These are phyloP conservation scores for Periophthalmodon schlosseri DNA, from an alignment of 2,113 vertebrate genomes.

Conservation along the genomic window DNA sequence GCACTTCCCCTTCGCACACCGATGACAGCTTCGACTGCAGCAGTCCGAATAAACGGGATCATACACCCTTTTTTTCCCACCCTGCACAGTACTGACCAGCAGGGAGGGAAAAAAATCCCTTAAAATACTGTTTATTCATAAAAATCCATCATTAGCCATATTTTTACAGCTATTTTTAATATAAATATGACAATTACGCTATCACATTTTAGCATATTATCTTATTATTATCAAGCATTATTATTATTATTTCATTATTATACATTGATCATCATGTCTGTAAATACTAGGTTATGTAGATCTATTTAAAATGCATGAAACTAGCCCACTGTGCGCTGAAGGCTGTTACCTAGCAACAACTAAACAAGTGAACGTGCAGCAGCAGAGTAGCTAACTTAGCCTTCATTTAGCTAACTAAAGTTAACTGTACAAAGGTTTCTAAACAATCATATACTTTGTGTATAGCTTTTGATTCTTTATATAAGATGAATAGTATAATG, in stretches of 20 bases:
- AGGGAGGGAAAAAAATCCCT: too few species aligned
- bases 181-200: too few species aligned
- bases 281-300: not conserved
- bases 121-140: too few species aligned
- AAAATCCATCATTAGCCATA: too few species aligned
- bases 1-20: not conserved
- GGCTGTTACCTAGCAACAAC: slow-evolving; percentile 53
- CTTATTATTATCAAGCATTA: too few species aligned
- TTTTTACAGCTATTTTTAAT: too few species aligned
- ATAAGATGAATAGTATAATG: not conserved
- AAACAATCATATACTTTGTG: not conserved
- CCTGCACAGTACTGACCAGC: too few species aligned
- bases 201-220: too few species aligned
- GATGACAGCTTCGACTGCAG: not conserved
- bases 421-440: not conserved
- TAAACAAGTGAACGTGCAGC: not conserved
- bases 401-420: not conserved
- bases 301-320: not conserved
- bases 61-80: too few species aligned
- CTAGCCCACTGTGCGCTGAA: too few species aligned
- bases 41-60: not conserved
- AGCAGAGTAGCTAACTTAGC: not conserved
- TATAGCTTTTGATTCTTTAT: not conserved
- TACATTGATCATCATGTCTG: not conserved
- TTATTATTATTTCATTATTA: not conserved